Evolutionary conservation across 2,888 invertebrate species (phyloP).

Genomic region (Dysmachus trigonus): DNA sequence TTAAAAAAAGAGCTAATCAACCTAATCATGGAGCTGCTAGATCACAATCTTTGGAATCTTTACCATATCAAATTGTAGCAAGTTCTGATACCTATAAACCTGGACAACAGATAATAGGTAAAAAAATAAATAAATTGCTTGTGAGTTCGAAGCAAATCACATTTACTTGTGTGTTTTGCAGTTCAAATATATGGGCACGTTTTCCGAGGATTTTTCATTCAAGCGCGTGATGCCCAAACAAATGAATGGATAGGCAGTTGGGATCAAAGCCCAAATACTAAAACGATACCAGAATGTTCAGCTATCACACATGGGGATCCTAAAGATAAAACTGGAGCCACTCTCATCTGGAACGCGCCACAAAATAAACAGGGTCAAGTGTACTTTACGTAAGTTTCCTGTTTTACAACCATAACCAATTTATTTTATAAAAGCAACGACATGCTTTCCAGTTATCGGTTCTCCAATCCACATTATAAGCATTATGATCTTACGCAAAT

Average conservation of each 20-base stretch:
- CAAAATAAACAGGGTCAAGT: constrained; percentile 73
- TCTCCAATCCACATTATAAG: not conserved
- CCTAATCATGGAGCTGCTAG: constrained; percentile 81
- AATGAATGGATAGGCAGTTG: constrained; percentile 81
- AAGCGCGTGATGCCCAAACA: constrained; percentile 77
- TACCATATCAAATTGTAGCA: constrained; percentile 76
- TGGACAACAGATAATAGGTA: constrained; percentile 76
- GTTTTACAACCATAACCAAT: not conserved
- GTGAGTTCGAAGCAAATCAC: not conserved
- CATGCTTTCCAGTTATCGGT: not conserved
- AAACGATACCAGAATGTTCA: constrained; percentile 79
- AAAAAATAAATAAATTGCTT: not conserved
- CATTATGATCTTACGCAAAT: constrained; percentile 9
- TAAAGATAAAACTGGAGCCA: constrained; percentile 76
- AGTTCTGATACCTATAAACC: constrained; percentile 73
- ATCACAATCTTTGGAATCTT: constrained; percentile 70
- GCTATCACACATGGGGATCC: constrained; percentile 83
- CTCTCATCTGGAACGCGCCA: constrained; percentile 80
- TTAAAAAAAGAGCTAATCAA: constrained; percentile 76
- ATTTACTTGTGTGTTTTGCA: constrained; percentile 28
- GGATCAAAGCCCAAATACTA: constrained; percentile 78
- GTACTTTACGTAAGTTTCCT: constrained; percentile 79
- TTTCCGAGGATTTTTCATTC: constrained; percentile 86
- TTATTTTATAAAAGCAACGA: not conserved
- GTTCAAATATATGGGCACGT: constrained; percentile 63